Evolutionary conservation across 2,797 vertebrate species (phyloP).

Genomic region (Synanceia verrucosa): DNA sequence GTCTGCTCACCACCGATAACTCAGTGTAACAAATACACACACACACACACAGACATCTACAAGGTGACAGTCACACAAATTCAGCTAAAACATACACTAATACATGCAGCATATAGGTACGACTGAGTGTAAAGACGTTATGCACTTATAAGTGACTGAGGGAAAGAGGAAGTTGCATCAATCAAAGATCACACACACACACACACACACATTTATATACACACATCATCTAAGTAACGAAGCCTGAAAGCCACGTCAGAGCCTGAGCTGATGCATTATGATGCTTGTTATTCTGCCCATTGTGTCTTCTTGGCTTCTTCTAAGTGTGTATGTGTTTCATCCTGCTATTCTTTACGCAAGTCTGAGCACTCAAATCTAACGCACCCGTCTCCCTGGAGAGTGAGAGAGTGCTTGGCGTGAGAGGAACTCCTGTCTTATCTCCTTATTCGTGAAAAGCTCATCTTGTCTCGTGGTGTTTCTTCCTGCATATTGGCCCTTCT

Average conservation of each 20-base stretch:
- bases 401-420: conserved; percentile 39
- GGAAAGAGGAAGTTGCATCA: conserved; percentile 7
- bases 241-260: conserved; percentile 45
- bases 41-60: conserved; percentile 20
- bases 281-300: conserved; percentile 55
- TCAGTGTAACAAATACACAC: conserved; percentile 61
- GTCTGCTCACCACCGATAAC: conserved; percentile 79
- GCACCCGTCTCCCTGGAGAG: conserved; percentile 57
- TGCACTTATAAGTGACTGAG: conserved; percentile 4
- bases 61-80: conserved; percentile 21
- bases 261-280: conserved; percentile 51
- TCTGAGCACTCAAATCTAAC: conserved; percentile 61
- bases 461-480: conserved; percentile 59
- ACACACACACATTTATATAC: conserved; percentile 8
- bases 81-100: conserved; percentile 10
- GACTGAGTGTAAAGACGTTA: not conserved
- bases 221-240: conserved; percentile 21
- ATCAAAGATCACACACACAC: conserved; percentile 20
- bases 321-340: conserved; percentile 26
- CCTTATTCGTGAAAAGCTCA: conserved; percentile 52
- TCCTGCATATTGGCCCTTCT: conserved; percentile 38
- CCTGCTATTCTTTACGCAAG: conserved; percentile 47
- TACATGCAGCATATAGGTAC: not conserved
- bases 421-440: conserved; percentile 66
- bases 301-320: conserved; percentile 42